Conservation (phyloP, 1,140 invertebrate species). For the Drosophila murphyi region DNA sequence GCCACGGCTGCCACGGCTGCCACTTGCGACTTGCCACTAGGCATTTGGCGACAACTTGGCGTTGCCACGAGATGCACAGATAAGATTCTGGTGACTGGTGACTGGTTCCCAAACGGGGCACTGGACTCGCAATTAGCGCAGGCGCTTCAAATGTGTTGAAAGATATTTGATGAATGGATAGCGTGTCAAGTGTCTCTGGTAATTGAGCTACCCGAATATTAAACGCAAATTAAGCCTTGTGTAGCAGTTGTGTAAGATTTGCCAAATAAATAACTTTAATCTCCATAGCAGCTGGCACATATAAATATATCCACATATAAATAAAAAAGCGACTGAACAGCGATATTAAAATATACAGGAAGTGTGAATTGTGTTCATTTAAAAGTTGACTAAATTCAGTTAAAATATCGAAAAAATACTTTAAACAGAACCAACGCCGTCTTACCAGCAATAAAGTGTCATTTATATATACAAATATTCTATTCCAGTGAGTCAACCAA, state of each 20-base stretch:
- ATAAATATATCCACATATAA: no score
- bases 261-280: neutral
- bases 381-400: no score
- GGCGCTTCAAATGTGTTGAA: slow-evolving; percentile 78
- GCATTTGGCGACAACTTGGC: slow-evolving; percentile 56
- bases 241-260: neutral
- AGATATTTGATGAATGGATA: slow-evolving; percentile 79
- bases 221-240: neutral
- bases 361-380: no score
- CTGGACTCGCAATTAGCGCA: slow-evolving; percentile 66
- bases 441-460: no score
- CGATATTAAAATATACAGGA: no score
- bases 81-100: slow-evolving; percentile 75
- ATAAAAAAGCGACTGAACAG: no score
- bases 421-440: no score
- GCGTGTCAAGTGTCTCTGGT: slow-evolving; percentile 37
- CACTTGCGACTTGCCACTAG: slow-evolving; percentile 11
- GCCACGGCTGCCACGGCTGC: neutral
- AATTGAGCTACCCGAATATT: slow-evolving; percentile 1
- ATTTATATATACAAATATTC: no score
- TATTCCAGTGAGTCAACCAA: no score
- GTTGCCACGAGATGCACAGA: slow-evolving; percentile 75
- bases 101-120: slow-evolving; percentile 69
- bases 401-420: no score
- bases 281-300: no score